Base-by-base conservation (phyloP, 1,140 invertebrate species). In the Polyergus mexicanus region DNA sequence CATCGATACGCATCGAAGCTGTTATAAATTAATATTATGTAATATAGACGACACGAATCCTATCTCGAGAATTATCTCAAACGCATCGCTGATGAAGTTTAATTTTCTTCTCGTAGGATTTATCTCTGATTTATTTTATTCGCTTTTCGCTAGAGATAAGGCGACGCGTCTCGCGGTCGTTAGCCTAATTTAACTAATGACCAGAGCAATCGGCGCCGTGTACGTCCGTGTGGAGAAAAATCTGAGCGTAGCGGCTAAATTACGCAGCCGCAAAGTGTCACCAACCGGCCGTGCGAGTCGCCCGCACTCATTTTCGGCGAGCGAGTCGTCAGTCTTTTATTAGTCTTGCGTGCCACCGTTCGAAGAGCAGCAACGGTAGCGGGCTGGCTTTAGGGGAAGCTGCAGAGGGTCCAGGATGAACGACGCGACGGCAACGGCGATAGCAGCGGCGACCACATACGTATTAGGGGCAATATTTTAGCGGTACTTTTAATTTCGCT, bases 401-500 rank as follows among this genome's bases (percentile, higher is more conserved):
- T 35, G 41, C 19, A 56, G 66, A 62, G 78, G 68, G 32, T 65
- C 65, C 35, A 28, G 78, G 54, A 81, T 51, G 47, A 51, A 51
- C 78, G 54, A 76, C 56, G 28, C 47, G 62, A 32, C 32, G 25
- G 54, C n/a, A 58, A 35, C 10, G 35, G n/a, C n/a, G 19, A 41
- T 28, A 54, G 44, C 25, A 77, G 65, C 78, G 47, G 78, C 86
- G 62, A 86, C 60, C 87, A 87, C 88, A 91, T 89, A 87, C 77
- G 91, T 92, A 94, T 94, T 93, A 93, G 91, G 86, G 88, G 86
- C 91, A 93, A 90, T 93, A 94, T 94, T 94, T 94, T 92, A 94
- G 92, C 92, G 88, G 92, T 93, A 94, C 93, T 94, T 94, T 95
- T 94, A 95, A 95, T 95, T 95, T 95, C 91, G 89, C 91, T 88